Percentiles rank a stretch among this genome's conserved stretches.
These are phyloP conservation scores for Macrochelys suwanniensis DNA, from an alignment of 2,797 vertebrate species.

Conservation along the genomic window DNA sequence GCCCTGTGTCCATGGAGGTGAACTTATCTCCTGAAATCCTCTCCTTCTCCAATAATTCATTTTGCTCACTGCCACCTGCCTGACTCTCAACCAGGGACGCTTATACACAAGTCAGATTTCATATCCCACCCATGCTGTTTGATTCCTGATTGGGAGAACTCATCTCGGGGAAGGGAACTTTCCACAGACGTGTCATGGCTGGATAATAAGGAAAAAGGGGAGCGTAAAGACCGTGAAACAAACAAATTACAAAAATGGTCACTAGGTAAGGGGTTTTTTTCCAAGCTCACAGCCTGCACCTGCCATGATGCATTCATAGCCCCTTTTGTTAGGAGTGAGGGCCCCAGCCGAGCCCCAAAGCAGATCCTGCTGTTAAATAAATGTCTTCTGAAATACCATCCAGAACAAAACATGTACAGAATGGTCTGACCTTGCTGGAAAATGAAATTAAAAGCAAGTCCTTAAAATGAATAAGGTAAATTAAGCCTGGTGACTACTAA, in stretches of 20 bases:
- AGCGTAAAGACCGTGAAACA: slow-evolving; percentile 62
- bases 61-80: slow-evolving; percentile 15
- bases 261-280: slow-evolving; percentile 36
- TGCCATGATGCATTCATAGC: slow-evolving; percentile 51
- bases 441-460: slow-evolving; percentile 22
- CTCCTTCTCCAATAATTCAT: neutral
- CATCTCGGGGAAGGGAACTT: neutral
- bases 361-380: slow-evolving; percentile 59
- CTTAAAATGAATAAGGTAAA: neutral
- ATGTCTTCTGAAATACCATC: slow-evolving; percentile 50
- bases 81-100: neutral
- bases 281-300: slow-evolving; percentile 50
- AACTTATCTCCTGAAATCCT: slow-evolving; percentile 23
- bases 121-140: neutral
- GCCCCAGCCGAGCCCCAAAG: slow-evolving; percentile 61
- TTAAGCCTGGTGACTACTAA: neutral
- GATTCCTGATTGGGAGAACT: neutral
- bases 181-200: slow-evolving; percentile 17
- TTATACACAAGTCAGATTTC: neutral
- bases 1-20: neutral
- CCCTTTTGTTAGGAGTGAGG: slow-evolving; percentile 42
- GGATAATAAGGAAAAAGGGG: slow-evolving; percentile 30
- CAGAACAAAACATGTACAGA: slow-evolving; percentile 31
- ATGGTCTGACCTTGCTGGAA: slow-evolving; percentile 23
- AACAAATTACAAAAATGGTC: slow-evolving; percentile 52